These are phyloP conservation scores for Araneus ventricosus DNA, from an alignment of 1,140 invertebrate species.

Conservation along the genomic window DNA sequence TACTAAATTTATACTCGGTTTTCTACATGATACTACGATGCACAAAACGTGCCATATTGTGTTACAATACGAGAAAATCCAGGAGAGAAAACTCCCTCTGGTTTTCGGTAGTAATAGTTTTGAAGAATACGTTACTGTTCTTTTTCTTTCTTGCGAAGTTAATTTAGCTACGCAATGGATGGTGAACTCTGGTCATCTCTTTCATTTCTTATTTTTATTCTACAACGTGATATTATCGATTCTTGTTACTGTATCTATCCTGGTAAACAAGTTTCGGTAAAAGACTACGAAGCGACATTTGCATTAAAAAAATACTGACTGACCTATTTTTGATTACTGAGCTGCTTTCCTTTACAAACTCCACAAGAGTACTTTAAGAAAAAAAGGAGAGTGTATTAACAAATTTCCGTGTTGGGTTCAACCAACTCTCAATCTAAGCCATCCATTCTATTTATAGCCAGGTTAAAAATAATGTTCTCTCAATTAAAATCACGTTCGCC, in stretches of 20 bases:
- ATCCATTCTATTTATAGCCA: conserved; percentile 36
- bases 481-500: conserved; percentile 47
- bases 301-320: neutral
- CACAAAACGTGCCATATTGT: no score
- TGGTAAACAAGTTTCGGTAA: conserved; percentile 11
- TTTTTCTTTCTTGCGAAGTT: no score
- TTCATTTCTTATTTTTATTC: neutral
- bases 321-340: conserved; percentile 3
- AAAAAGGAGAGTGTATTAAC: conserved; percentile 2
- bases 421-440: conserved; percentile 8
- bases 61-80: no score
- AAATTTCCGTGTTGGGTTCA: conserved; percentile 50
- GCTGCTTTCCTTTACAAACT: conserved; percentile 5
- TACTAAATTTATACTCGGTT: no score
- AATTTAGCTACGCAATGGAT: no score
- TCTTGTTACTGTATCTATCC: neutral
- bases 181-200: no score
- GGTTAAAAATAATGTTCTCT: conserved; percentile 59
- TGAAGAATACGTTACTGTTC: no score
- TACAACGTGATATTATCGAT: neutral
- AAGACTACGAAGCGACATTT: neutral
- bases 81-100: no score
- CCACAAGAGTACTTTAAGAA: neutral
- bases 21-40: no score
- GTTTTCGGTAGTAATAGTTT: no score